These are phyloP conservation scores for Anhinga rufa DNA, from an alignment of 2,113 vertebrate species.

Conservation along the genomic window DNA sequence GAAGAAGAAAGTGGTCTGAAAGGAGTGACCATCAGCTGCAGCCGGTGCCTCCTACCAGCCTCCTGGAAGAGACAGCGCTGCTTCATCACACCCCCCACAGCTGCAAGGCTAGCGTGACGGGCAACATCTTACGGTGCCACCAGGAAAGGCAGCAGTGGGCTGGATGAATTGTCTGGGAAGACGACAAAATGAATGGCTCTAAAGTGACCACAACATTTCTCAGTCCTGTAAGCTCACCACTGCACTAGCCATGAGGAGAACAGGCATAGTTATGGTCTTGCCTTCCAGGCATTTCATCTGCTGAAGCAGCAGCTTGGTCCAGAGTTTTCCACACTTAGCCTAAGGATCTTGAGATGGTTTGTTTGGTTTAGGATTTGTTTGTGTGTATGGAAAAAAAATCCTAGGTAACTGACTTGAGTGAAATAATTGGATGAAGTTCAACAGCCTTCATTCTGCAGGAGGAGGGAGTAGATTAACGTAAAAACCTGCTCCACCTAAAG, in stretches of 20 bases:
- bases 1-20: not conserved
- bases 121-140: fast-evolving
- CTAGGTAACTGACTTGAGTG: not conserved
- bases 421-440: not conserved
- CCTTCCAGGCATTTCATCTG: not conserved
- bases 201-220: not conserved
- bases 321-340: not conserved
- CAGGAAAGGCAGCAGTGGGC: not conserved
- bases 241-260: fast-evolving
- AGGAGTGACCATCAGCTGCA: not conserved
- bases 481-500: not conserved
- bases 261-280: fast-evolving
- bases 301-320: not conserved
- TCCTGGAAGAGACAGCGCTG: not conserved
- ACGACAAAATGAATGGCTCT: not conserved
- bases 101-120: not conserved
- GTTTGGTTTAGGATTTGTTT: not conserved
- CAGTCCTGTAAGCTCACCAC: not conserved
- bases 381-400: fast-evolving
- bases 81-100: not conserved
- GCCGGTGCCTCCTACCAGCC: not conserved
- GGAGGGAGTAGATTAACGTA: not conserved
- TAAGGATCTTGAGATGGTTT: not conserved
- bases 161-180: not conserved
- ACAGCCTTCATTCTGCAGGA: not conserved